Evolutionary conservation across 2,888 invertebrate species (phyloP).

Genomic region (Lottia scabra): DNA sequence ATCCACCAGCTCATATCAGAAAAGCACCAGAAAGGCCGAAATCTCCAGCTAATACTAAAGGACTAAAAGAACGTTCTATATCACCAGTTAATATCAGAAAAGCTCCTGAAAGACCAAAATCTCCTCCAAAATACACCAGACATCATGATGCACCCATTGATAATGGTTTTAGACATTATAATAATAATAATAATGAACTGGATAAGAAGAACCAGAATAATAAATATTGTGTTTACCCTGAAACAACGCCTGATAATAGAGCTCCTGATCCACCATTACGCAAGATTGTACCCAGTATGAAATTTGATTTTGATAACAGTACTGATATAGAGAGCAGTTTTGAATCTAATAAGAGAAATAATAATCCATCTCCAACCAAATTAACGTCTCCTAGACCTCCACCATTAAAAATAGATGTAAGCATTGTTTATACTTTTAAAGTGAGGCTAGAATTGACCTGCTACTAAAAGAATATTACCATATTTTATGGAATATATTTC

Average conservation of each 20-base stretch:
- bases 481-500: too few species aligned
- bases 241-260: neutral
- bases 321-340: neutral
- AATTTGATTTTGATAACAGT: constrained; percentile 35
- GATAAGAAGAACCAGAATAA: neutral
- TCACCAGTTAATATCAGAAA: neutral
- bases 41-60: neutral
- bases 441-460: too few species aligned
- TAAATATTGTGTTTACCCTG: neutral
- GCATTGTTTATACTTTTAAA: too few species aligned
- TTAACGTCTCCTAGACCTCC: constrained; percentile 34
- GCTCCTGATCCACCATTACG: constrained; percentile 1
- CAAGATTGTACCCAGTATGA: constrained; percentile 38
- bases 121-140: neutral
- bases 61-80: neutral
- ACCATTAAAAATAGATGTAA: constrained; percentile 24
- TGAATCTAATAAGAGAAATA: constrained; percentile 11
- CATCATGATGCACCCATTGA: neutral
- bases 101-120: neutral
- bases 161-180: neutral
- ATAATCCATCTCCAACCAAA: constrained; percentile 11
- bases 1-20: neutral
- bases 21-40: neutral
- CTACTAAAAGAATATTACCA: too few species aligned
- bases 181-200: neutral